Percentiles rank a stretch among this genome's conserved stretches.
Conservation (phyloP, 2,888 invertebrate genomes). For the Pantelozetes paolii region DNA sequence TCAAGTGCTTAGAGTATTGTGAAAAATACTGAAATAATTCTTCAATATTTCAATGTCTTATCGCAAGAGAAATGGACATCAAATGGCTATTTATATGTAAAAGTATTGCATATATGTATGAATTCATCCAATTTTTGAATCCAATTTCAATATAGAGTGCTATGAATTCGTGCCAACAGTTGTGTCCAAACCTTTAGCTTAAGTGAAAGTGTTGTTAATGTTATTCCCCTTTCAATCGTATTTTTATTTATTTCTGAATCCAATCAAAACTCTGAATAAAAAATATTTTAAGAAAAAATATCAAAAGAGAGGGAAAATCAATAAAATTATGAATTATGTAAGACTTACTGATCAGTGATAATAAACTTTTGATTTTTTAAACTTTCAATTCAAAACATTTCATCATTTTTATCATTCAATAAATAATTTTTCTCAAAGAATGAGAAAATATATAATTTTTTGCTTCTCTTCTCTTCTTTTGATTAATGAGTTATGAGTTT, state of each 20-base stretch:
- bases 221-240: not conserved
- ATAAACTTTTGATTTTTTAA: not conserved
- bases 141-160: not conserved
- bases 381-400: not conserved
- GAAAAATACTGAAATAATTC: slow-evolving; percentile 3
- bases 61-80: not conserved
- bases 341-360: not conserved
- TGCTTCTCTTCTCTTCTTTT: not conserved
- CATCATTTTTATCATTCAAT: not conserved
- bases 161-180: not conserved
- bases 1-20: not conserved
- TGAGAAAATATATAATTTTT: too few relatives aligned
- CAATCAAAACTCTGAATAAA: not conserved
- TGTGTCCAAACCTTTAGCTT: not conserved
- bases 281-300: not conserved
- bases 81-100: not conserved
- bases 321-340: slow-evolving; percentile 14
- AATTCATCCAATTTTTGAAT: not conserved
- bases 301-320: not conserved
- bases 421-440: not conserved
- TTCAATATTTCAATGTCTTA: not conserved
- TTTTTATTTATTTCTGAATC: not conserved
- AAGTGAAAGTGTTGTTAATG: not conserved
- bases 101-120: not conserved
- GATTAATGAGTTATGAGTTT: not conserved